Evolutionary conservation across 2,888 invertebrate genomes (phyloP).

Genomic region (Invenusta paracnida): DNA sequence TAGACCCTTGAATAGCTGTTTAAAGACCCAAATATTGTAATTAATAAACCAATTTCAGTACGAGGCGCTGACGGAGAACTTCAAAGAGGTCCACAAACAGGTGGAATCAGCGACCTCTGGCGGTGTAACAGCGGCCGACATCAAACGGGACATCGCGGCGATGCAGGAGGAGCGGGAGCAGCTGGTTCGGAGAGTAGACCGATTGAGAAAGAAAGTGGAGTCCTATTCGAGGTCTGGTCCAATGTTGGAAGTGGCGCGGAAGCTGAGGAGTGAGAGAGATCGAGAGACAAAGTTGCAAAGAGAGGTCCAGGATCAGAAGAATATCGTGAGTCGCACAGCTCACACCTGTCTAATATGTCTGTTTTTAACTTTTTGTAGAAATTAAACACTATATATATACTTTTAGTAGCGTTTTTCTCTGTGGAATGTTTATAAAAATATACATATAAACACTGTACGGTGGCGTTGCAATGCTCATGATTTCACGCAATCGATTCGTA

Average conservation of each 20-base stretch:
- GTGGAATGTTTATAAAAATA: no score
- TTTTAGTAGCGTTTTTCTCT: no score
- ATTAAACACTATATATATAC: no score
- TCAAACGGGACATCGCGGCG: conserved; percentile 76
- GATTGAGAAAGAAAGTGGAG: conserved; percentile 66
- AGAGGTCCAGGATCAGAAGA: conserved; percentile 66
- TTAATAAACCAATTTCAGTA: no score
- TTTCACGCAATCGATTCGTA: no score
- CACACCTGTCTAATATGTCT: neutral
- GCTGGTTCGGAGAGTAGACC: conserved; percentile 66
- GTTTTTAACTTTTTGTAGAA: no score
- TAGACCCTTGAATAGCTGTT: no score
- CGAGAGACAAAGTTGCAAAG: conserved; percentile 64
- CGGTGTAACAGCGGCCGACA: conserved; percentile 71
- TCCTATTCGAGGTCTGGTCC: conserved; percentile 68
- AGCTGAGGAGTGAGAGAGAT: conserved; percentile 66
- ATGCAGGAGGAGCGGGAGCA: conserved; percentile 81
- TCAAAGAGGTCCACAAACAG: conserved; percentile 73
- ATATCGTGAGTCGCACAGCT: conserved; percentile 53
- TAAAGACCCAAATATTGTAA: no score
- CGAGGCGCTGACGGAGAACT: conserved; percentile 72
- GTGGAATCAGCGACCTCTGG: conserved; percentile 66
- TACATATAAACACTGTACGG: no score
- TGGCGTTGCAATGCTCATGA: no score
- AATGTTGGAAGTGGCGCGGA: conserved; percentile 65